Base-by-base conservation (phyloP, 2,113 vertebrate species). In the Megaceryle maxima region DNA sequence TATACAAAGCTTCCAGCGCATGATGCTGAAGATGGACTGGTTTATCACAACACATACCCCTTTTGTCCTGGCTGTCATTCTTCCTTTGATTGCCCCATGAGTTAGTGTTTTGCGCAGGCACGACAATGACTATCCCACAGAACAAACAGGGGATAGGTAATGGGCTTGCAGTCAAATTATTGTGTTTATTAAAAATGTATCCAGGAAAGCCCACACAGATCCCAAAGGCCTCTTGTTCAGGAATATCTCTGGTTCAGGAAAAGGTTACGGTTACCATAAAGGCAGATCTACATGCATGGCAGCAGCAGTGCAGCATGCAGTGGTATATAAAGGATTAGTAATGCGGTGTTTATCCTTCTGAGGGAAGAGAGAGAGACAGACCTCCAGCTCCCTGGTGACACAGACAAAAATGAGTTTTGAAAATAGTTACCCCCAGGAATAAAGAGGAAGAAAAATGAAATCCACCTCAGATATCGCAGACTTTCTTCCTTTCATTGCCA, bases 171-270 rank as follows among this genome's bases (percentile, higher is more conserved):
- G 94, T 87, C 87, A 88, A 89, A 93, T 91, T 83, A 90, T 78
- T 96, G 83, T 96, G 88, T 94, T 97, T 96, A 97, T 95, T 96
- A 93, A 97, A 95, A 95, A 94, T 82, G 16, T 84, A 85, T 88
- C 94, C 84, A 92, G 93, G 87, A 95, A 97, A 92, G 80, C 87
- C 92, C 92, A 84, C 56, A 91, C 53, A 56, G 79, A 87, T 90
- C 88, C 64, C 77, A 62, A 43, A 73, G 59, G 83, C 53, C 83
- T 95, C 84, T 77, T 18, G 60, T 11, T 94, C 94, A 94, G 95
- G 86, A 97, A 97, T 94, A 90, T 60, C 88, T 91, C 77, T 75
- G 92, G 92, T 96, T 96, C 92, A 92, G 64, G 70, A 89, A 89
- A 76, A 92, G 95, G 69, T 95, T 96, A 87, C 28, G 7, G 86